These are phyloP conservation scores for Epinotia nisella DNA, from an alignment of 2,888 invertebrate species.

Conservation along the genomic window DNA sequence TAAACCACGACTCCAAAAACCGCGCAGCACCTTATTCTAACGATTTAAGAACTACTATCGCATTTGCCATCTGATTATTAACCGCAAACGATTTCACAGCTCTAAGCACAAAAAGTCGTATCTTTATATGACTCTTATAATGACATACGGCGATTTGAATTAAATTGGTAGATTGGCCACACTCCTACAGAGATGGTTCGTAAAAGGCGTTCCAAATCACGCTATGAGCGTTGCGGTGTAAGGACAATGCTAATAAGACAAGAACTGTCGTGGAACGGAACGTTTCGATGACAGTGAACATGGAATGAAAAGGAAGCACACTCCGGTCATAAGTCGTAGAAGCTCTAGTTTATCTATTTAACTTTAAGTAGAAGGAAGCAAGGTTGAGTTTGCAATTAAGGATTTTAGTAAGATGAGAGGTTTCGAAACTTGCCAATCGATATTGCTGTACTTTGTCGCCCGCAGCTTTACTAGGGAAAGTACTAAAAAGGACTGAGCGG, in stretches of 20 bases:
- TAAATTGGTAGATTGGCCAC: slow-evolving; percentile 48
- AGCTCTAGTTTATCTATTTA: background rate
- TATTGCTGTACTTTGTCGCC: slow-evolving; percentile 48
- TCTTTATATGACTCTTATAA: background rate
- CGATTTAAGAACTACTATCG: slow-evolving; percentile 40
- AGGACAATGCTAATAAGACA: slow-evolving; percentile 77
- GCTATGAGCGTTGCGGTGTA: slow-evolving; percentile 66
- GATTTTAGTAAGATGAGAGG: background rate
- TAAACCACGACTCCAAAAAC: slow-evolving; percentile 48
- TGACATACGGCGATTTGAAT: background rate
- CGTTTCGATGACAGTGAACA: slow-evolving; percentile 71
- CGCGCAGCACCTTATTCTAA: slow-evolving; percentile 46
- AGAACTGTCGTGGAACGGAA: slow-evolving; percentile 66
- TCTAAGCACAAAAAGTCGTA: background rate
- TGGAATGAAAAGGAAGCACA: background rate
- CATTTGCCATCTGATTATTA: slow-evolving; percentile 31
- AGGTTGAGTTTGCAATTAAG: slow-evolving; percentile 2
- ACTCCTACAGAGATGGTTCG: slow-evolving; percentile 55
- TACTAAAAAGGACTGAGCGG: slow-evolving; percentile 46
- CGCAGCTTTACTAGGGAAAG: slow-evolving; percentile 32
- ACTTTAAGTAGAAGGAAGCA: background rate
- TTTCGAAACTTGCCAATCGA: slow-evolving; percentile 46
- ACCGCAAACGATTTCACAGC: slow-evolving; percentile 14
- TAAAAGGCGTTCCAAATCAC: slow-evolving; percentile 76
- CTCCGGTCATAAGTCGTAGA: background rate